phyloP scores from a whole-genome alignment of 2,888 invertebrate genomes.

The Bombylius major region DNA sequence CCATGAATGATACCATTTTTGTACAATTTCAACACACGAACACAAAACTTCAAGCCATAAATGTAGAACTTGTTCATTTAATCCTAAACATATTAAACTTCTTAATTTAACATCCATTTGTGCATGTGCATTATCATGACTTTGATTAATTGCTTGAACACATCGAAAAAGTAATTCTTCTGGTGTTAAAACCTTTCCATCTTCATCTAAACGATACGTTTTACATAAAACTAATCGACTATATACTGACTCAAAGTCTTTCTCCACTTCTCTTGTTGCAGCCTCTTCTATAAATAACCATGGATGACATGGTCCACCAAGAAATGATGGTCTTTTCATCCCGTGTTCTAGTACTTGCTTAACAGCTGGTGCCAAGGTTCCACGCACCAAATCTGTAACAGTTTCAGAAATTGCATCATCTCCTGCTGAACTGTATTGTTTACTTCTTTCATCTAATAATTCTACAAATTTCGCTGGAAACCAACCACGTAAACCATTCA shows the following conservation, averaged over 20 bases:
- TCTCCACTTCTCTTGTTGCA: slow-evolving; percentile 89
- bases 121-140: slow-evolving; percentile 90
- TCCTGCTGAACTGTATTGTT: slow-evolving; percentile 81
- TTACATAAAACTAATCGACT: slow-evolving; percentile 93
- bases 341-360: slow-evolving; percentile 92
- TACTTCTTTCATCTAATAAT: slow-evolving; percentile 87
- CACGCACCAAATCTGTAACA: slow-evolving; percentile 91
- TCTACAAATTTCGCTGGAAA: slow-evolving; percentile 96
- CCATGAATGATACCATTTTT: slow-evolving; percentile 92
- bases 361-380: slow-evolving; percentile 82
- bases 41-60: slow-evolving; percentile 97
- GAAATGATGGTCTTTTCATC: slow-evolving; percentile 78
- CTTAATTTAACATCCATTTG: slow-evolving; percentile 98
- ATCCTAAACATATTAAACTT: slow-evolving; percentile 85
- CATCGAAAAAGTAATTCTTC: slow-evolving; percentile 92
- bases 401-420: slow-evolving; percentile 96
- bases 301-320: slow-evolving; percentile 91
- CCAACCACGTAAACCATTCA: slow-evolving; percentile 92
- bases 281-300: slow-evolving; percentile 99
- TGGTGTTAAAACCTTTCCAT: slow-evolving; percentile 96
- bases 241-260: slow-evolving; percentile 96
- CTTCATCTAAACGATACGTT: slow-evolving; percentile 96
- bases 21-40: slow-evolving; percentile 84
- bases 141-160: slow-evolving; percentile 89
- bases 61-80: slow-evolving; percentile 96